Evolutionary conservation across 2,113 vertebrate genomes (phyloP).

Genomic region (Tretioscincus oriximinensis): DNA sequence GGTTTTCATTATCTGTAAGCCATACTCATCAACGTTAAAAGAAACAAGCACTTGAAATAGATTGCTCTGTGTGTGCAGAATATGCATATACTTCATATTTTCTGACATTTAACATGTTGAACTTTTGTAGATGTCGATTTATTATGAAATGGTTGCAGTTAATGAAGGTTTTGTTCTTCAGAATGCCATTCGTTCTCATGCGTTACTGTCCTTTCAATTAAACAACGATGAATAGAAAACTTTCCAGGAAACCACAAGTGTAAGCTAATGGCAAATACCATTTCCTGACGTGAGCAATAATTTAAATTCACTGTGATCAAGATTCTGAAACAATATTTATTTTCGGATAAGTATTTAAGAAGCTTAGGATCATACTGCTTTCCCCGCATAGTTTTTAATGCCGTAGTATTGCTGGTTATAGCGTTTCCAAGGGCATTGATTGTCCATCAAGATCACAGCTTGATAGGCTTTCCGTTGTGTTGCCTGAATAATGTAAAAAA

Average conservation of each 20-base stretch:
- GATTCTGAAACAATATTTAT: not conserved
- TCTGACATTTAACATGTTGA: not conserved
- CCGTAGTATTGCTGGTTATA: not conserved
- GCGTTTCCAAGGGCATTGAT: not conserved
- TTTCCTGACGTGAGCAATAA: not conserved
- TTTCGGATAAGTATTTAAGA: not conserved
- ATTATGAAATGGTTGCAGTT: not conserved
- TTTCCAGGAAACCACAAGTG: not conserved
- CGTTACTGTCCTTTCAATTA: not conserved
- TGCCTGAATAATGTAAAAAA: not conserved
- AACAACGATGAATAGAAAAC: not conserved
- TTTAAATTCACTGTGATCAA: constrained; percentile 3
- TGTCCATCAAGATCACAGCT: not conserved
- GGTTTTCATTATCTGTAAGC: too few relatives aligned
- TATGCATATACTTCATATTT: not conserved
- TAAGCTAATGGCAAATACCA: not conserved
- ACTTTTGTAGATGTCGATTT: not conserved
- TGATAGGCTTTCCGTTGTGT: not conserved
- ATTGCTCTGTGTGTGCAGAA: not conserved
- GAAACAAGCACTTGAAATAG: not conserved
- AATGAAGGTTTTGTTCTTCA: not conserved
- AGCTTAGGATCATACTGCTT: not conserved
- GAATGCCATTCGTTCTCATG: not conserved
- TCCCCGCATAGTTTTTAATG: not conserved
- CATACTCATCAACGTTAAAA: too few relatives aligned